Evolutionary conservation across 2,113 vertebrate species (phyloP).

Genomic region (Triplophysa tibetana): DNA sequence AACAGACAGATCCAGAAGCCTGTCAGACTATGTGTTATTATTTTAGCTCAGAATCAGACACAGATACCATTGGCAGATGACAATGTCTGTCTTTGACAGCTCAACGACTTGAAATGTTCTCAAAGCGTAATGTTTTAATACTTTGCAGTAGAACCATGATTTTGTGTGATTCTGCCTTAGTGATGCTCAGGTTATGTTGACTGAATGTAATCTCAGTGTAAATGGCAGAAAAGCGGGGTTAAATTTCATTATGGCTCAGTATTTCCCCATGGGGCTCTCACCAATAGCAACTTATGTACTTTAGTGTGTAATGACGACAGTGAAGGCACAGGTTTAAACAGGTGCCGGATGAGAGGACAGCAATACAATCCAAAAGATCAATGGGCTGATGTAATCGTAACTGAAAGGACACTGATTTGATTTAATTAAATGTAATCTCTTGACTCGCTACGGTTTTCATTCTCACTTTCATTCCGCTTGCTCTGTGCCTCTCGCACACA

Average conservation of each 20-base stretch:
- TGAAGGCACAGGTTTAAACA: slow-evolving; percentile 24
- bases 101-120: not conserved
- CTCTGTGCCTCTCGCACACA: not conserved
- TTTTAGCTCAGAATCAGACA: not conserved
- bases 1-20: not conserved
- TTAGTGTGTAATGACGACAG: slow-evolving; percentile 22
- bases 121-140: too few species aligned
- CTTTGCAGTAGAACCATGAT: not conserved
- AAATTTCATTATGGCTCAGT: slow-evolving; percentile 42
- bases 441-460: not conserved
- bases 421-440: slow-evolving; percentile 5
- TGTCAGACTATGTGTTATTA: not conserved
- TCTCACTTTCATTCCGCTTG: slow-evolving; percentile 8
- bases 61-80: not conserved
- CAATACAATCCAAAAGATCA: slow-evolving; percentile 10
- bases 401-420: slow-evolving; percentile 13
- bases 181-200: not conserved
- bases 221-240: slow-evolving; percentile 22
- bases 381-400: slow-evolving; percentile 8
- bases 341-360: slow-evolving; percentile 8
- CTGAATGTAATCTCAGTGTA: slow-evolving; percentile 31
- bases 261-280: slow-evolving; percentile 10
- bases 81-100: not conserved
- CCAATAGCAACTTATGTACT: slow-evolving; percentile 16
- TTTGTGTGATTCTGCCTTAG: not conserved